Percentiles rank a stretch among this genome's conserved stretches.
phyloP scores from a whole-genome alignment of 2,888 invertebrate species.

The Drosophila anomalata region DNA sequence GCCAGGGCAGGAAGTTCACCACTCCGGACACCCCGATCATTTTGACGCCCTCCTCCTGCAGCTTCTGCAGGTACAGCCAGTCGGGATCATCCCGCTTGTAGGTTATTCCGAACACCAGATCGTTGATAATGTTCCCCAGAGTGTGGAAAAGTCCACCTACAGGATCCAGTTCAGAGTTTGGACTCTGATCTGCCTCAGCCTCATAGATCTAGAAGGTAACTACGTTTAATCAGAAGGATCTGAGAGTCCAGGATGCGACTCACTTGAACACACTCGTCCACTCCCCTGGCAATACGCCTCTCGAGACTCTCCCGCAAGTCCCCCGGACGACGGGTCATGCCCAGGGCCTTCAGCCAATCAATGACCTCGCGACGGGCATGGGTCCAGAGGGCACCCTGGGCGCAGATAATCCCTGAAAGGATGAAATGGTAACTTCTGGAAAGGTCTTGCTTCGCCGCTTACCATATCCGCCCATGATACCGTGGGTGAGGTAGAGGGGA shows the following conservation, averaged over 20 bases:
- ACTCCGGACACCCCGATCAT: constrained; percentile 92
- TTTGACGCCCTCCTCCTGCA: constrained; percentile 93
- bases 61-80: constrained; percentile 90
- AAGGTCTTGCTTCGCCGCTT: constrained; percentile 77
- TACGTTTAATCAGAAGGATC: background rate
- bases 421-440: constrained; percentile 13
- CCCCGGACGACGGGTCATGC: constrained; percentile 88
- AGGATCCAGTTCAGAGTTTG: constrained; percentile 74
- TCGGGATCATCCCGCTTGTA: constrained; percentile 88
- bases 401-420: constrained; percentile 90
- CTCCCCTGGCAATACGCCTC: constrained; percentile 87
- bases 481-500: constrained; percentile 92
- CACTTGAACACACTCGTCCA: constrained; percentile 86
- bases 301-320: constrained; percentile 87
- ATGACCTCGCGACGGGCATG: constrained; percentile 91
- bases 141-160: constrained; percentile 85
- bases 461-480: constrained; percentile 95
- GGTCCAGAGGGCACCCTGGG: constrained; percentile 92
- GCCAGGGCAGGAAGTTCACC: constrained; percentile 92
- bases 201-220: constrained; percentile 5
- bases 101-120: constrained; percentile 90
- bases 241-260: constrained; percentile 25
- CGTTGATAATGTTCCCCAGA: constrained; percentile 91
- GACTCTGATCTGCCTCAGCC: background rate
- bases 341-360: constrained; percentile 89